Conservation (phyloP, 2,888 invertebrate genomes). For the Cylindroiulus punctatus region DNA sequence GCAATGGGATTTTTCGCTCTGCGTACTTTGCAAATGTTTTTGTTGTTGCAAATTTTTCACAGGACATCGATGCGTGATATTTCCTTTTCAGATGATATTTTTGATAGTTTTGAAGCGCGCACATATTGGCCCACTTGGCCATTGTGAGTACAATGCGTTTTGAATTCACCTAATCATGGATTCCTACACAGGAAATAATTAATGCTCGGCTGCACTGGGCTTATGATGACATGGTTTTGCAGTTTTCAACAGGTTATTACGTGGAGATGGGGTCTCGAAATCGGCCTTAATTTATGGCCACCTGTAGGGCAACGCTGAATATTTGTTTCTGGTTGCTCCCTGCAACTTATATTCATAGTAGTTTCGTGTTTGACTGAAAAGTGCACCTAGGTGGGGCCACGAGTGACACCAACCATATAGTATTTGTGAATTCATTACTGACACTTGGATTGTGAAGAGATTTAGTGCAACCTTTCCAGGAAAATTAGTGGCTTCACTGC, state of each 20-base stretch:
- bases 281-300: not conserved
- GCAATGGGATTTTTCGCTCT: not conserved
- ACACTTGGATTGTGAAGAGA: not conserved
- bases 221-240: slow-evolving; percentile 3
- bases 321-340: not conserved
- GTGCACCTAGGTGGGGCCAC: too few relatives aligned
- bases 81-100: slow-evolving; percentile 45
- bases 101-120: slow-evolving; percentile 37
- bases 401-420: too few relatives aligned
- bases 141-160: not conserved
- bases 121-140: slow-evolving; percentile 17
- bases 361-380: too few relatives aligned
- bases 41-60: slow-evolving; percentile 27
- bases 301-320: not conserved
- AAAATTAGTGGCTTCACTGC: too few relatives aligned
- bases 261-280: not conserved
- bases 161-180: not conserved
- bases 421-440: not conserved
- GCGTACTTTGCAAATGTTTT: not conserved
- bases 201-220: not conserved
- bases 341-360: too few relatives aligned
- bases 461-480: too few relatives aligned
- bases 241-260: slow-evolving; percentile 40
- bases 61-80: slow-evolving; percentile 43
- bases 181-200: slow-evolving; percentile 12